Base-by-base conservation (phyloP, 2,113 vertebrate species). In the Malurus alboscapulatus region DNA sequence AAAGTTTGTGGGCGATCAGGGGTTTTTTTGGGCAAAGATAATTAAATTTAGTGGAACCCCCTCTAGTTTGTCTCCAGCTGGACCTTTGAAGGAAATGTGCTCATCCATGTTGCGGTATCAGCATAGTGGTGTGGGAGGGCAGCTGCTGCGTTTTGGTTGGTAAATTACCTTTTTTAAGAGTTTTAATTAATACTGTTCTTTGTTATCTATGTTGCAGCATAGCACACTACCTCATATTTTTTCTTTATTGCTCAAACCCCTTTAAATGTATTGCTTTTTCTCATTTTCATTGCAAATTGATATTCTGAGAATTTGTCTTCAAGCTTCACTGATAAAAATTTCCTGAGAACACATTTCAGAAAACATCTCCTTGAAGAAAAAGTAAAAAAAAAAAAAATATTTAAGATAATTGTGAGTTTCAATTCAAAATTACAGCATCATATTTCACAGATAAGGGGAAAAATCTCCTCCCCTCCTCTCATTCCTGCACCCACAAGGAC, bases 351-450 rank as follows among this genome's bases (percentile, higher is more conserved):
- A 3, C 15, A 75, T 40, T 6, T 82, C 17, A 50, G 89, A 94
- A 87, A 87, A 50, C 14, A 75, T 30, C 11, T 6, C 16, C 24
- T 38, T 47, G 18, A 91, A 84, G 20, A 82, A 65, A 54, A 42
- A 21, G 2, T 27, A 74, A 63, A 26, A 67, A 65, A 61, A 38
- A 38, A 38, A 38, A 38, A 80, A 9, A 40, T 0, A 0, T 42
- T 92, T 66, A 79, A 45, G 10, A 1, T 30, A 88, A 65, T 75
- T 8, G 26, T 42, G 14, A 42, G 3, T 21, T 91, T 84, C n/a
- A 63, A 57, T 9, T 91, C 62, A 73, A 68, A 84, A 73, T 26
- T 78, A 18, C 8, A 50, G 15, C 27, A 51, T 42, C 38, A n/a
- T 24, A 69, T 62, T 88, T 91, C 20, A 27, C 17, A 91, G 13